Percentiles rank a stretch among this genome's conserved stretches.
phyloP scores from a whole-genome alignment of 2,888 invertebrate genomes.

The Mythimna pallens region DNA sequence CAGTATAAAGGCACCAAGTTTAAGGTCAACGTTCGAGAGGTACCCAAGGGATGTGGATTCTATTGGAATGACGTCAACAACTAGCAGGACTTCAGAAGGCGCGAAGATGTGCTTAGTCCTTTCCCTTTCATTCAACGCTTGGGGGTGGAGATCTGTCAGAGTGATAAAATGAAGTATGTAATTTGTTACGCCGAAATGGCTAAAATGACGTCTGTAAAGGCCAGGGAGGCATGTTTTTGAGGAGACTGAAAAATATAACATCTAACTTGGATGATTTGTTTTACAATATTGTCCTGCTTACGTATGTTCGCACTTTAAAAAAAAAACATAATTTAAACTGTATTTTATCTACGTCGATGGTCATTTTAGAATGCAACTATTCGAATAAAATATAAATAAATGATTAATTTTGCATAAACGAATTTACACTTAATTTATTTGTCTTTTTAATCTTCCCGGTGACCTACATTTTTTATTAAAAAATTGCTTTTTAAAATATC shows the following conservation, averaged over 20 bases:
- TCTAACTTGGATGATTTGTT: no score
- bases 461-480: no score
- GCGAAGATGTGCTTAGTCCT: conserved; percentile 76
- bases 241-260: conserved; percentile 50
- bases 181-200: conserved; percentile 80
- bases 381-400: no score
- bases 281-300: neutral
- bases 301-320: neutral
- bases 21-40: conserved; percentile 80
- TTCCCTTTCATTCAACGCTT: conserved; percentile 71
- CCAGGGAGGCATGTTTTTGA: conserved; percentile 71
- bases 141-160: conserved; percentile 57
- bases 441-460: no score
- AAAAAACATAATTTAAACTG: neutral
- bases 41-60: conserved; percentile 88
- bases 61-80: conserved; percentile 91
- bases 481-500: no score
- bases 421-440: no score
- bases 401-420: no score
- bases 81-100: conserved; percentile 86
- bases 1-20: conserved; percentile 54
- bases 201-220: conserved; percentile 78
- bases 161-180: conserved; percentile 61
- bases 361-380: no score
- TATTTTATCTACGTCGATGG: no score